phyloP scores from a whole-genome alignment of 2,888 invertebrate species.

The Orchesellides sinensis region DNA sequence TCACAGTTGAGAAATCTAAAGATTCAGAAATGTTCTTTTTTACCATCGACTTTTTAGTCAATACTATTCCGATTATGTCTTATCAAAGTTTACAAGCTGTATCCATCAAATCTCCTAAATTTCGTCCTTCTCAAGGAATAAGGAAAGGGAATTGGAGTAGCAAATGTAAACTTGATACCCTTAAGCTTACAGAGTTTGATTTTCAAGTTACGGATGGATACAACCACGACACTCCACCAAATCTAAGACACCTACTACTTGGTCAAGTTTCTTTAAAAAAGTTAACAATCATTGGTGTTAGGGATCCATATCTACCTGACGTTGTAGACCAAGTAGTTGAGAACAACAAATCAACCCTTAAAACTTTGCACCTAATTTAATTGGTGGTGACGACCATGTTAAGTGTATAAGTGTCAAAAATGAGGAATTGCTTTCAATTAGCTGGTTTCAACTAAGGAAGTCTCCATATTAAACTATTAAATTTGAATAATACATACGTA shows the following conservation, averaged over 20 bases:
- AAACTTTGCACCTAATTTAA: neutral
- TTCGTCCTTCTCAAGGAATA: conserved; percentile 22
- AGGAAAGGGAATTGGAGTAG: neutral
- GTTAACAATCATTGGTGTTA: neutral
- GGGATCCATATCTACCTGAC: neutral
- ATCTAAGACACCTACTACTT: neutral
- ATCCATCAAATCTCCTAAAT: conserved; percentile 13
- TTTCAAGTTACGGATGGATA: conserved; percentile 8
- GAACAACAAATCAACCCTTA: neutral
- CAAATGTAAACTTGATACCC: neutral
- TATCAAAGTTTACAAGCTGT: conserved; percentile 18
- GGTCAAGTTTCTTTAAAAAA: neutral
- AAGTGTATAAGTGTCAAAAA: neutral
- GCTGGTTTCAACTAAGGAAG: no score
- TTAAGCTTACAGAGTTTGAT: neutral
- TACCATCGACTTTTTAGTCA: conserved; percentile 23
- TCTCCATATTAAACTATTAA: no score
- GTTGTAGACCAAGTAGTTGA: neutral
- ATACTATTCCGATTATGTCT: conserved; percentile 23
- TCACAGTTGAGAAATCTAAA: conserved; percentile 28
- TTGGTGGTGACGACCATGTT: neutral
- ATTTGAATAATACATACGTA: no score
- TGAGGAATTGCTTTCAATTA: neutral
- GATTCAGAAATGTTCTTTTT: conserved; percentile 53
- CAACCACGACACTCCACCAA: conserved; percentile 4